Percentiles rank a stretch among this genome's conserved stretches.
phyloP scores from a whole-genome alignment of 2,888 invertebrate genomes.

The Plagodis dolabraria region DNA sequence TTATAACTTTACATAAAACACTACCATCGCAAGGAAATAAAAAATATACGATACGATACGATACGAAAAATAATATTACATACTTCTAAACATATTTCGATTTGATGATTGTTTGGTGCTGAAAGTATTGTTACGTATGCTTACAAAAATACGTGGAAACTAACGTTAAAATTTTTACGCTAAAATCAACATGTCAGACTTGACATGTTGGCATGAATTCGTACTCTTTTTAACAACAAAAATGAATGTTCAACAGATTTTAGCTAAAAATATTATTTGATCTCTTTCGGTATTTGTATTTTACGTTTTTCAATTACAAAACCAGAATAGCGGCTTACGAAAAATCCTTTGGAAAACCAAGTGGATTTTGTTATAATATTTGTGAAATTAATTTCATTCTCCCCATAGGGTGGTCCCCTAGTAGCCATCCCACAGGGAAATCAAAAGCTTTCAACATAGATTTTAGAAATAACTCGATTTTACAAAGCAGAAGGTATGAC shows the following conservation, averaged over 20 bases:
- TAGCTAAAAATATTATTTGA: not conserved
- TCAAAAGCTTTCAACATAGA: conserved; percentile 42
- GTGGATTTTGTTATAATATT: conserved; percentile 29
- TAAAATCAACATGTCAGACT: too few relatives aligned
- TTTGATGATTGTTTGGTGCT: too few relatives aligned
- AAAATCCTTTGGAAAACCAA: conserved; percentile 18
- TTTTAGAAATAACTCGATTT: conserved; percentile 25
- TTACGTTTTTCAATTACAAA: conserved; percentile 19
- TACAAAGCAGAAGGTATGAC: conserved; percentile 2
- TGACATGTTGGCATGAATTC: too few relatives aligned
- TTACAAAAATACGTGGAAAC: too few relatives aligned
- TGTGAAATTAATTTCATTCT: conserved; percentile 29
- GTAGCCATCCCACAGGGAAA: conserved; percentile 43
- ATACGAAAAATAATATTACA: too few relatives aligned
- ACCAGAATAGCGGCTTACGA: conserved; percentile 5
- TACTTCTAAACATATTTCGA: too few relatives aligned
- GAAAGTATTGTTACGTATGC: too few relatives aligned
- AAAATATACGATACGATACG: too few relatives aligned
- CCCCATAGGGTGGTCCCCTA: conserved; percentile 10
- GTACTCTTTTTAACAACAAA: too few relatives aligned
- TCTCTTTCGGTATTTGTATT: conserved; percentile 1
- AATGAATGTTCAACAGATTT: not conserved
- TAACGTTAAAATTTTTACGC: too few relatives aligned
- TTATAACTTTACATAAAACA: too few relatives aligned
- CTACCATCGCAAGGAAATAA: too few relatives aligned